Evolutionary conservation across 2,888 invertebrate species (phyloP), one percentile per base, ranked within the genome.

Genomic region (Gibbula magus): DNA sequence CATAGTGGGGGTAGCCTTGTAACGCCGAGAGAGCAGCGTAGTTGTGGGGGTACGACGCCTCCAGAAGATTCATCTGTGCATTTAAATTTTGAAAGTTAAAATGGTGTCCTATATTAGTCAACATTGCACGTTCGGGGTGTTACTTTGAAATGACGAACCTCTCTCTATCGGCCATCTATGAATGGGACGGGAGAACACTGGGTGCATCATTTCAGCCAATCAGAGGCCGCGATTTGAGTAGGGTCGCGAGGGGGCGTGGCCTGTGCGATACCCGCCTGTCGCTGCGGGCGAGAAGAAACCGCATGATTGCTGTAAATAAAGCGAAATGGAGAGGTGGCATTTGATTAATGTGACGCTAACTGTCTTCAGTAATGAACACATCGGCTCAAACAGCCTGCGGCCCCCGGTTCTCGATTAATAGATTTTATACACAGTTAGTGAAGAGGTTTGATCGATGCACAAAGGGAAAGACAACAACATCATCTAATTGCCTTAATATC

Each of bases 91-190:
- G 70, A 52, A 78, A 73, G 56, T 74, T 78, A 66, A 77, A 54
- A 53, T 77, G 77, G 74, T 78, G 78, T 22, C 70, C 45, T 52
- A 78, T 78, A 52, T 78, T 78, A 29, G 78, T 78, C 54, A 78
- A 78, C 78, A 78, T 78, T 25, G 70, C 70, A 70, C 70, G 35
- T 35, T 70, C 20, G 70, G 70, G 70, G 18, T 20, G 70, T 35
- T 70, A 35, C 39, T 70, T 18, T 70, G 39, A 70, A 35, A 70
- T 70, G 70, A 70, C 70, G 70, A 35, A 35, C 13, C 32, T 35
- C 35, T 20, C 39, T 10, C 20, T 20, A 35, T 29, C 70, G 35
- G 70, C 35, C 70, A 70, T 52, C 75, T 75, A 75, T 75, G 75
- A 75, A 75, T 70, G 70, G 54, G 32, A 54, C 29, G n/a, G 13